Base-by-base conservation (phyloP, 30 jellyfish, hydroid and myxozoan species). In the Aurelia aurita complex sp. Pacific region DNA sequence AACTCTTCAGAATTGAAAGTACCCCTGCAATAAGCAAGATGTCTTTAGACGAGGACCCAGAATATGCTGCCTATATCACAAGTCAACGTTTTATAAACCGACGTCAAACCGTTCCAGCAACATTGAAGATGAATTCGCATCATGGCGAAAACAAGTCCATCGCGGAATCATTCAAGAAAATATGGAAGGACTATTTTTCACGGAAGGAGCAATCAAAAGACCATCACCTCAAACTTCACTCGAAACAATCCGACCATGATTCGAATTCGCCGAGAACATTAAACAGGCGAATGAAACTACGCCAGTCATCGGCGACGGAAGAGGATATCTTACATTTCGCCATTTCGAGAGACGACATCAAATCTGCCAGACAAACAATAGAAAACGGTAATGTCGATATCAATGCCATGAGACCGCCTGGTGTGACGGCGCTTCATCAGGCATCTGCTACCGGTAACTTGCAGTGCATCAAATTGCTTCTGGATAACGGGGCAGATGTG, bases 321-420 rank as follows among this genome's bases (percentile, higher is more conserved):
- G 97, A 88, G 54, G 89, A 88, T 66, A 60, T 88, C 43, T 82
- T 88, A 42, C 97, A 88, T 68, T 88, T 80, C 75, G 87, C 92
- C 6, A 60, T 88, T 13, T 77, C 92, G 16, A 62, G 97, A 54
- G 97, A 88, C 68, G 97, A 88, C 57, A 32, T 72, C 63, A 80
- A 80, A 46, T 66, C 97, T 6, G 89, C 80, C 42, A 73, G 54
- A n/a, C 83, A 75, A 19, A 72, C 81, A 16, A 64, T 88, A 11
- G 91, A 73, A 64, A 67, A 74, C 23, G 85, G 89, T 10, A 80
- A 60, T 34, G 97, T 88, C 33, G 92, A 88, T 35, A 77, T 88
- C 36, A 88, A 88, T 57, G 74, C 86, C 19, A 73, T 80, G 91
- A 74, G 89, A n/a, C 92, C 97, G 3, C 97, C 97, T 1, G 97